A percentile compares a stretch with the other conserved stretches of the same genome.
These are phyloP conservation scores for Oryzias woworae DNA, from an alignment of 2,113 vertebrate genomes.

Conservation along the genomic window DNA sequence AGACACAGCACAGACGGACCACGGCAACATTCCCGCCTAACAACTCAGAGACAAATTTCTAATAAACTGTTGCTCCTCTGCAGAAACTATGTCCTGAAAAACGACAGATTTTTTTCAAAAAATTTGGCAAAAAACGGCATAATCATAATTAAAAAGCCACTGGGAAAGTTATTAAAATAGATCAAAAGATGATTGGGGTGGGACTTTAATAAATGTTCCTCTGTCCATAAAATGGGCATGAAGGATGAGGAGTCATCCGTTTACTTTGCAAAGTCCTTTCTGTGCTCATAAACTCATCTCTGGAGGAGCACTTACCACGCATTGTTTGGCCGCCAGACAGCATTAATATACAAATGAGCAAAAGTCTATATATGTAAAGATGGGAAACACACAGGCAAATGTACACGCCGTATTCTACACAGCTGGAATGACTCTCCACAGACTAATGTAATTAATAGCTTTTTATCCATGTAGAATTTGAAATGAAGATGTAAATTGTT, in stretches of 20 bases:
- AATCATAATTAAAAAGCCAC: too few relatives aligned
- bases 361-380: constrained; percentile 57
- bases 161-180: too few relatives aligned
- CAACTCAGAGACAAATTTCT: too few relatives aligned
- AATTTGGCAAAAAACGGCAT: too few relatives aligned
- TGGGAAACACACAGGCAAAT: constrained; percentile 38
- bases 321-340: constrained; percentile 72
- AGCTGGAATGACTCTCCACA: constrained; percentile 72
- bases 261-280: constrained; percentile 48
- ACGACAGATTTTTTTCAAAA: too few relatives aligned
- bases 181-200: too few relatives aligned
- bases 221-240: constrained; percentile 53
- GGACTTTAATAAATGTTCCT: constrained; percentile 45
- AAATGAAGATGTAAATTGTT: constrained; percentile 84
- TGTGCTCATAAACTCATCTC: constrained; percentile 62
- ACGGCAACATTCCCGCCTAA: too few relatives aligned
- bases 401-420: constrained; percentile 48
- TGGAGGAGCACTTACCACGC: constrained; percentile 60
- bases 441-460: constrained; percentile 81
- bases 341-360: constrained; percentile 77
- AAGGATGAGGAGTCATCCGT: constrained; percentile 27
- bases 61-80: too few relatives aligned
- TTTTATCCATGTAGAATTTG: constrained; percentile 82
- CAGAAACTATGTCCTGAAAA: too few relatives aligned
- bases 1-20: too few relatives aligned